Evolutionary conservation across 2,113 vertebrate genomes (phyloP).

Genomic region (Chionomys nivalis): DNA sequence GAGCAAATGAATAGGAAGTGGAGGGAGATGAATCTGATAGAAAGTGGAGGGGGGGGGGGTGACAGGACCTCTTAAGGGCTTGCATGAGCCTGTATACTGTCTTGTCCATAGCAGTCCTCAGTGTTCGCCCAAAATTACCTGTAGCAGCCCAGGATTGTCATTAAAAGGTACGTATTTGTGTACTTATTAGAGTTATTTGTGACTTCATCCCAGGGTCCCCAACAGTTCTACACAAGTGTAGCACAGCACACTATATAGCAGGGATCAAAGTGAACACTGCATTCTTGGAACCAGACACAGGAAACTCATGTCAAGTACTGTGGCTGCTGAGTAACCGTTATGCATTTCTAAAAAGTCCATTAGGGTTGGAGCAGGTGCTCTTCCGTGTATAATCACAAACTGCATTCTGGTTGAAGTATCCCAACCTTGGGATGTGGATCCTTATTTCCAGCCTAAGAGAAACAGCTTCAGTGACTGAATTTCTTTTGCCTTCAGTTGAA

Average conservation of each 20-base stretch:
- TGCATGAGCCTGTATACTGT: slow-evolving; percentile 6
- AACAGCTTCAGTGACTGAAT: not conserved
- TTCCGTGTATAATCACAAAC: not conserved
- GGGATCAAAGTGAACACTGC: not conserved
- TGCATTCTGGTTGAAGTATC: slow-evolving; percentile 22
- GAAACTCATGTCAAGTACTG: slow-evolving; percentile 25
- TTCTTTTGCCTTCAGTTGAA: slow-evolving; percentile 12
- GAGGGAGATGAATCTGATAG: not conserved
- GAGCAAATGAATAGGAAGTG: not conserved
- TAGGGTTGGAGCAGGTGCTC: slow-evolving; percentile 5
- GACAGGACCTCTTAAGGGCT: not conserved
- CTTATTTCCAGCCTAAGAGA: slow-evolving; percentile 26
- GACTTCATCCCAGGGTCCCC: slow-evolving; percentile 44
- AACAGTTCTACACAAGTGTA: not conserved
- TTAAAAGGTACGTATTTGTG: slow-evolving; percentile 7
- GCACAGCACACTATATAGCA: not conserved
- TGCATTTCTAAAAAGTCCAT: slow-evolving; percentile 27
- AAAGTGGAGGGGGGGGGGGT: not conserved
- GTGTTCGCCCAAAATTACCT: not conserved
- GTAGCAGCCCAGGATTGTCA: slow-evolving; percentile 24
- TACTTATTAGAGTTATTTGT: not conserved
- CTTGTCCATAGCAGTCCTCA: not conserved
- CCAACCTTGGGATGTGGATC: not conserved
- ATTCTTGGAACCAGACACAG: slow-evolving; percentile 11
- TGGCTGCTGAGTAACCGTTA: slow-evolving; percentile 30